Percentiles rank a stretch among this genome's conserved stretches.
These are phyloP conservation scores for Xenentodon cancila DNA, from an alignment of 2,797 vertebrate genomes.

Conservation along the genomic window DNA sequence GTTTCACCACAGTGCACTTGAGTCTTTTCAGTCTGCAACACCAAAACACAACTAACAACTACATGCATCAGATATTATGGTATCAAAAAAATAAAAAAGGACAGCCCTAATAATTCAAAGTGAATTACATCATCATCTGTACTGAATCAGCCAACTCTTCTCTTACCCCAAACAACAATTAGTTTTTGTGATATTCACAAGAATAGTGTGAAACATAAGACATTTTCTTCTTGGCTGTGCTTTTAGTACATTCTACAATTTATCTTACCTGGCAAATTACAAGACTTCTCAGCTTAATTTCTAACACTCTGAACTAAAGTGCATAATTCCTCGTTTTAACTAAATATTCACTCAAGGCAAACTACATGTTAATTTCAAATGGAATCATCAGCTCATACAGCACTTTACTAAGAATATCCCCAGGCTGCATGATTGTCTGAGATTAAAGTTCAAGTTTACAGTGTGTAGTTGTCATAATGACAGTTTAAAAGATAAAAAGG, in stretches of 20 bases:
- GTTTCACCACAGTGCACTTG: constrained; percentile 3
- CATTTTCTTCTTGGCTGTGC: constrained; percentile 12
- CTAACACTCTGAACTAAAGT: constrained; percentile 54
- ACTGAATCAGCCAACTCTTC: background rate
- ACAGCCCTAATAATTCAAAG: constrained; percentile 3
- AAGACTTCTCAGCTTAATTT: constrained; percentile 27
- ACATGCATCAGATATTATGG: background rate
- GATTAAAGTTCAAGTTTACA: constrained; percentile 24
- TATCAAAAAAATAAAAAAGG: constrained; percentile 8
- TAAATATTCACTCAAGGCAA: constrained; percentile 21
- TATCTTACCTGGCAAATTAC: background rate
- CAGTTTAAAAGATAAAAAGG: constrained; percentile 9
- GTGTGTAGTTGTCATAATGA: constrained; percentile 14
- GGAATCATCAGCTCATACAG: constrained; percentile 30
- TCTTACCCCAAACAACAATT: background rate
- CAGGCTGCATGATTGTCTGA: constrained; percentile 7
- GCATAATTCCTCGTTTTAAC: constrained; percentile 39
- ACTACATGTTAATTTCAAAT: constrained; percentile 23
- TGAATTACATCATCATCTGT: constrained; percentile 58
- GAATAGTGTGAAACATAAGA: constrained; percentile 22
- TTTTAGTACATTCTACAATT: constrained; percentile 1
- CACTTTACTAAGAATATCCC: constrained; percentile 9
- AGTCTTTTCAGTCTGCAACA: background rate
- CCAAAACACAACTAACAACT: background rate
- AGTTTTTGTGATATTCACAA: background rate